phyloP scores from a whole-genome alignment of 2,888 invertebrate genomes.

The Drosophila greeni region DNA sequence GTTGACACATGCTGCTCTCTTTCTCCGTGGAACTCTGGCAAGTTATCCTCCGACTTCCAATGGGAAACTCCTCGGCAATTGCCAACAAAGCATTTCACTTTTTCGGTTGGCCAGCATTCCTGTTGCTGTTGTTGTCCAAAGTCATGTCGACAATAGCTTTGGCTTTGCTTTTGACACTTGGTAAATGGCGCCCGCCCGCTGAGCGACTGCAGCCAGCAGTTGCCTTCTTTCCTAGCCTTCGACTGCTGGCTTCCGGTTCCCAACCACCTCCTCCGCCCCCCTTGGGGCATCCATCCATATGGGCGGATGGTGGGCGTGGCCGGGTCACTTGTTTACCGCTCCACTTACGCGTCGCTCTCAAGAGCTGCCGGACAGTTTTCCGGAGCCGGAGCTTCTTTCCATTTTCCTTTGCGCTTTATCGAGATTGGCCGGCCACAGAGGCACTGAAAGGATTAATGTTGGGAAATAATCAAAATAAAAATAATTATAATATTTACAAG shows the following conservation, averaged over 20 bases:
- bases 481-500: neutral
- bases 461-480: no score
- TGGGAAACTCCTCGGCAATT: slow-evolving; percentile 73
- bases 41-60: slow-evolving; percentile 51
- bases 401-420: neutral
- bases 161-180: slow-evolving; percentile 78
- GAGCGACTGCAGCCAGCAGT: slow-evolving; percentile 62
- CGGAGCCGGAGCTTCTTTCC: slow-evolving; percentile 14
- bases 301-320: slow-evolving; percentile 34
- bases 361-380: slow-evolving; percentile 53
- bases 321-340: slow-evolving; percentile 67
- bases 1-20: slow-evolving; percentile 69
- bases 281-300: slow-evolving; percentile 22
- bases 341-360: slow-evolving; percentile 63
- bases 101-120: slow-evolving; percentile 40
- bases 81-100: slow-evolving; percentile 74
- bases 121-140: slow-evolving; percentile 67
- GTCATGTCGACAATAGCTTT: slow-evolving; percentile 78
- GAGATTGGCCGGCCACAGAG: slow-evolving; percentile 3
- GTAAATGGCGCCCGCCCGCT: slow-evolving; percentile 76
- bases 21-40: slow-evolving; percentile 33
- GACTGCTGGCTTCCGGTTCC: slow-evolving; percentile 13
- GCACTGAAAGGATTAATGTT: neutral
- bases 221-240: neutral
- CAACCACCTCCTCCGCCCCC: neutral